These are phyloP conservation scores for Acyrthosiphon pisum DNA, from an alignment of 1,140 invertebrate genomes.

Conservation along the genomic window DNA sequence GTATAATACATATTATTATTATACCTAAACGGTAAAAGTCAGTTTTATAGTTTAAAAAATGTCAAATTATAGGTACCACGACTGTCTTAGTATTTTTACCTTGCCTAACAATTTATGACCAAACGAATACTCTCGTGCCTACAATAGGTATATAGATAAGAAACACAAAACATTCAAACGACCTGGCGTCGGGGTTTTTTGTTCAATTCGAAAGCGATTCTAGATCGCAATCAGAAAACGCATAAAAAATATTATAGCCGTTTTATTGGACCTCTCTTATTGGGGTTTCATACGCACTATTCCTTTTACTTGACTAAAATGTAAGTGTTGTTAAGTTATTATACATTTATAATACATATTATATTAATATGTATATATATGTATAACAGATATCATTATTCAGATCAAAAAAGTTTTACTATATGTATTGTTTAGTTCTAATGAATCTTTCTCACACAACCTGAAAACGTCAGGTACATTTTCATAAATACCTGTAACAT, in stretches of 20 bases:
- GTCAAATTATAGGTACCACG: background rate
- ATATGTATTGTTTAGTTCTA: background rate
- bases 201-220: slow-evolving; percentile 46
- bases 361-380: background rate
- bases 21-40: background rate
- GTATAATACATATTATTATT: background rate
- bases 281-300: background rate
- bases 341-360: background rate
- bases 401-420: slow-evolving; percentile 18
- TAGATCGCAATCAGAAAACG: slow-evolving; percentile 49
- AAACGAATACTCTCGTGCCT: slow-evolving; percentile 3
- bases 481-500: background rate
- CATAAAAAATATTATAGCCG: slow-evolving; percentile 51
- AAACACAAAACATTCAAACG: background rate
- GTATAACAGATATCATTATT: slow-evolving; percentile 15
- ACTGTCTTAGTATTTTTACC: background rate
- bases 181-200: background rate
- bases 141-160: background rate
- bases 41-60: background rate
- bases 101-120: background rate
- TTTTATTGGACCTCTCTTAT: slow-evolving; percentile 39
- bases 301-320: slow-evolving; percentile 2
- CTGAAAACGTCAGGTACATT: background rate
- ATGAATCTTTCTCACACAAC: slow-evolving; percentile 25
- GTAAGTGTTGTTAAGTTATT: background rate